Evolutionary conservation across 2,113 vertebrate genomes (phyloP).

Genomic region (Nematolebias whitei): DNA sequence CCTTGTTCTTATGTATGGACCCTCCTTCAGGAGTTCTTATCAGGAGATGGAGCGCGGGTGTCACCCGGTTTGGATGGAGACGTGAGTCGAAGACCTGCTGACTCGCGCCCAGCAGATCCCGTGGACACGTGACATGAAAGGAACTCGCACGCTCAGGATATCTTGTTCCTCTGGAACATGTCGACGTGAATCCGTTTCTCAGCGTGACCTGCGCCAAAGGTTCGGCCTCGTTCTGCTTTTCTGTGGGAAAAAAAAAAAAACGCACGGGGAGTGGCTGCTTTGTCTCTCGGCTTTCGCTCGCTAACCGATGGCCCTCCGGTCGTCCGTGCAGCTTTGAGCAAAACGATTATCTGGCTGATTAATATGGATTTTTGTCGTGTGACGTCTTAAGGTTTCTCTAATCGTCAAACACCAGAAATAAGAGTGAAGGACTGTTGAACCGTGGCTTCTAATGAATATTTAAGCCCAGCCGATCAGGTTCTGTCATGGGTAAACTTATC

Average conservation of each 20-base stretch:
- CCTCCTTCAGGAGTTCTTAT: constrained; percentile 17
- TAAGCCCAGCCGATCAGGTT: constrained; percentile 51
- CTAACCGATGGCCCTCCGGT: constrained; percentile 55
- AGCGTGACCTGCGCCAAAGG: constrained; percentile 62
- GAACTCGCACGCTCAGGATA: constrained; percentile 75
- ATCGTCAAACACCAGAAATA: constrained; percentile 3
- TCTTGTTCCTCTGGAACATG: constrained; percentile 69
- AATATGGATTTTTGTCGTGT: background rate
- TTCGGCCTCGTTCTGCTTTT: constrained; percentile 28
- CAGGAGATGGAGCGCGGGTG: constrained; percentile 5
- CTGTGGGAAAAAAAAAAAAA: constrained; percentile 31
- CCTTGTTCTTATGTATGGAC: no score
- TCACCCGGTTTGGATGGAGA: constrained; percentile 31
- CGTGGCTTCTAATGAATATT: constrained; percentile 60
- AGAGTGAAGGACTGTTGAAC: constrained; percentile 32
- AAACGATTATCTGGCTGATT: background rate
- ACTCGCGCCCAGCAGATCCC: constrained; percentile 58
- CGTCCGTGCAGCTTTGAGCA: background rate
- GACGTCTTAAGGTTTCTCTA: constrained; percentile 2
- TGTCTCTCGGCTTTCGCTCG: constrained; percentile 48
- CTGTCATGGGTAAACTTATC: constrained; percentile 32
- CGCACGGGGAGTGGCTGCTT: constrained; percentile 19
- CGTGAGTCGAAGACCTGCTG: constrained; percentile 69
- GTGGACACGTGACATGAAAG: constrained; percentile 74
- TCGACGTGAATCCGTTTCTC: constrained; percentile 61